These are phyloP conservation scores for Camponotus vicinus DNA, from an alignment of 1,140 invertebrate species.

Conservation along the genomic window DNA sequence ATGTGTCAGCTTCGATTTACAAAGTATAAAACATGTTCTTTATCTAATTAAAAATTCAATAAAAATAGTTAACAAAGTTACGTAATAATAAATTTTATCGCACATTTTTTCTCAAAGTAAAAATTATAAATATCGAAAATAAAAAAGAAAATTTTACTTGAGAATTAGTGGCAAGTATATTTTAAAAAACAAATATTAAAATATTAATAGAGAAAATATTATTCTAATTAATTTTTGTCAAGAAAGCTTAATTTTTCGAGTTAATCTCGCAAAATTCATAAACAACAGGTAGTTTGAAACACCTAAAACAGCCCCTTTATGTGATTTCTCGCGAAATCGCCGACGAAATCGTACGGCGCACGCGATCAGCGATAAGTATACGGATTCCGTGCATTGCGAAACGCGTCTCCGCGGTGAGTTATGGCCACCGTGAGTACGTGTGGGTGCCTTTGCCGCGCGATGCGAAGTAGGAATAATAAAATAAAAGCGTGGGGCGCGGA, in stretches of 20 bases:
- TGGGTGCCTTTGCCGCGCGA: constrained; percentile 55
- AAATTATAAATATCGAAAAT: neutral
- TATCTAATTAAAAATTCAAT: neutral
- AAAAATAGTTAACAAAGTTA: neutral
- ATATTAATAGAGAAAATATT: neutral
- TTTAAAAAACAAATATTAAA: neutral
- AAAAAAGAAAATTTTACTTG: neutral
- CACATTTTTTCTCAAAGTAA: neutral
- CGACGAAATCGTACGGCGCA: constrained; percentile 38
- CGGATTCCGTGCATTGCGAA: constrained; percentile 66
- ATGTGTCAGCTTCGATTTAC: constrained; percentile 14
- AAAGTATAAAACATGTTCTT: neutral
- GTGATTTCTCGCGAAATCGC: constrained; percentile 58
- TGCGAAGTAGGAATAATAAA: constrained; percentile 75
- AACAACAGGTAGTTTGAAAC: neutral
- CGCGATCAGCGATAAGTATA: constrained; percentile 67
- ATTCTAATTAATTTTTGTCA: too few species aligned
- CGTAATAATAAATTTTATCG: neutral
- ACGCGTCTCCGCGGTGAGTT: constrained; percentile 75
- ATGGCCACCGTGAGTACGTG: constrained; percentile 71
- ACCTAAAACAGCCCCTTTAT: neutral
- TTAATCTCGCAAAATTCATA: neutral
- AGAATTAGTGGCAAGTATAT: neutral
- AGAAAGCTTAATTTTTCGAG: neutral
- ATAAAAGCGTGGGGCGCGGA: constrained; percentile 68